Conservation (phyloP, 2,797 vertebrate genomes). For the Chaetophractus vellerosus region DNA sequence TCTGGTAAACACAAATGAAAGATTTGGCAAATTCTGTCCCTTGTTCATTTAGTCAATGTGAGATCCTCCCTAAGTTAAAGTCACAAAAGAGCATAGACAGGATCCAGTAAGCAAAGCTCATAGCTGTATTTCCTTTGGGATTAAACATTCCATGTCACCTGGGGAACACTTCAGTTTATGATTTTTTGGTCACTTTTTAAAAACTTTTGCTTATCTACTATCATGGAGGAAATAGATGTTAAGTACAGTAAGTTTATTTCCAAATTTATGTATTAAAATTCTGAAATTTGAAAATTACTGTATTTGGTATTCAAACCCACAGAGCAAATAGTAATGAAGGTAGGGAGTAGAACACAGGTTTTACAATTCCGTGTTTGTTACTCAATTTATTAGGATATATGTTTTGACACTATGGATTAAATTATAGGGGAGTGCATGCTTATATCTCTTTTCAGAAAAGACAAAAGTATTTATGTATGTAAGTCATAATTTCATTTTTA, state of each 20-base stretch:
- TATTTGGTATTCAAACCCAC: neutral
- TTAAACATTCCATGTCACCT: neutral
- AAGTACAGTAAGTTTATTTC: neutral
- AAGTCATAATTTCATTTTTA: constrained; percentile 57
- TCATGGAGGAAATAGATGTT: neutral
- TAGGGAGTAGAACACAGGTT: neutral
- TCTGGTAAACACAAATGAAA: neutral
- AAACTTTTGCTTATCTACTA: neutral
- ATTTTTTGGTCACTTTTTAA: neutral
- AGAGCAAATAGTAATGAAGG: neutral
- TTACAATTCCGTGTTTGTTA: neutral
- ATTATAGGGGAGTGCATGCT: neutral
- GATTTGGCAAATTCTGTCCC: neutral
- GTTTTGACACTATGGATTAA: constrained; percentile 52
- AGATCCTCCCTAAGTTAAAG: neutral
- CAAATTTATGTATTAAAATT: neutral
- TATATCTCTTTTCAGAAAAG: neutral
- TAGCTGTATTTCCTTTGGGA: neutral
- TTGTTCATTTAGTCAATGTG: neutral
- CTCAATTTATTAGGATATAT: neutral
- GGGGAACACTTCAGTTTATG: neutral
- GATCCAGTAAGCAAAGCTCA: neutral
- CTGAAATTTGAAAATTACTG: constrained; percentile 36
- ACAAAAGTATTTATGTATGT: constrained; percentile 47
- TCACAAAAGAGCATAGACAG: neutral